These are phyloP conservation scores for Drosophila longiperda DNA, from an alignment of 2,888 invertebrate species.

Conservation along the genomic window DNA sequence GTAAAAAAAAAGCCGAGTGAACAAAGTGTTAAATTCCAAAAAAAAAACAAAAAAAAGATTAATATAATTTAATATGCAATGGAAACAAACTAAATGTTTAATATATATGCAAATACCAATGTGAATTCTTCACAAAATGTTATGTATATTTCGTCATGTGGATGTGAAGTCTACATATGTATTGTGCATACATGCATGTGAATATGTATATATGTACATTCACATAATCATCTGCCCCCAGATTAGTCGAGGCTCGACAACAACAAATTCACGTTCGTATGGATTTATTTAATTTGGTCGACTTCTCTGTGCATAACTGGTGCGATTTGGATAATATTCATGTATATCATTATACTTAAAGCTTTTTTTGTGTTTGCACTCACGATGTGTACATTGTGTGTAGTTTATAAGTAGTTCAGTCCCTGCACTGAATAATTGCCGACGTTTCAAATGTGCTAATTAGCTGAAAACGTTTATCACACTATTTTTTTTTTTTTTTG, in stretches of 20 bases:
- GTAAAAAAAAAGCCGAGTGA: not conserved
- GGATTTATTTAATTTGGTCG: constrained; percentile 23
- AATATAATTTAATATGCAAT: not conserved
- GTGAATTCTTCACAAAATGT: not conserved
- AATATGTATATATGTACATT: not conserved
- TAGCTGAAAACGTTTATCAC: constrained; percentile 72
- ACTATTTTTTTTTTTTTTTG: constrained; percentile 19
- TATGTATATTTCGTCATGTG: not conserved
- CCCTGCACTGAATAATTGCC: constrained; percentile 53
- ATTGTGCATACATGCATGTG: not conserved
- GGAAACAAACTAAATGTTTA: not conserved
- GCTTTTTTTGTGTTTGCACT: constrained; percentile 19
- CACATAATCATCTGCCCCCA: not conserved
- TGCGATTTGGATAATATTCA: constrained; percentile 14
- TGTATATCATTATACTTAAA: constrained; percentile 31
- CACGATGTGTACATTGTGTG: constrained; percentile 5
- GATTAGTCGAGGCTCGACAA: not conserved
- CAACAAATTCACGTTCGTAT: not conserved
- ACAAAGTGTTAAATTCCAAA: not conserved
- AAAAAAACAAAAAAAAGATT: not conserved
- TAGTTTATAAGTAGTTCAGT: constrained; percentile 27
- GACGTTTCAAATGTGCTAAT: constrained; percentile 65
- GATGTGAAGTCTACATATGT: not conserved
- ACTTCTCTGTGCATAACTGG: constrained; percentile 32
- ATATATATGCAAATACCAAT: not conserved